Evolutionary conservation across 2,888 invertebrate species (phyloP), one percentile per base, ranked within the genome.

Genomic region (Caradrina clavipalpis): DNA sequence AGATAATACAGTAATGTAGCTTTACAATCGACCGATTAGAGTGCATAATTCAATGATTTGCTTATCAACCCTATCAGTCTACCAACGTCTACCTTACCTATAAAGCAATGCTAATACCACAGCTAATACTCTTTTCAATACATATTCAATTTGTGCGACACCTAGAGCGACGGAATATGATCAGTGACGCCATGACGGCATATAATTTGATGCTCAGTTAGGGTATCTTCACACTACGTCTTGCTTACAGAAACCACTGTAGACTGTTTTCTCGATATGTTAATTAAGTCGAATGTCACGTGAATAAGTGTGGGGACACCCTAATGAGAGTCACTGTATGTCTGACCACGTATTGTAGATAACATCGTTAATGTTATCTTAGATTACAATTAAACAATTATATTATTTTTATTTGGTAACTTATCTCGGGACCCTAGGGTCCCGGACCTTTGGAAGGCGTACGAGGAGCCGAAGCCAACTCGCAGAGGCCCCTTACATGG

Each of bases 41-140:
- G 21, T 47, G 47, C 47, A 71, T 49, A 54, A 47, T 51, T 64
- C n/a, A 64, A 64, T 35, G 47, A 49, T 72, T 55, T 31, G 42
- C 31, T 70, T 70, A 70, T 70, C 69, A 21, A 26, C 39, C 53
- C 47, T 49, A 71, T 71, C 69, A 31, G 39, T 69, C 47, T 39
- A 19, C 47, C 22, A 54, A 11, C 63, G 22, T 49, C n/a, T 35
- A 42, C 21, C 51, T 13, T 35, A 42, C 21, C 51, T 13, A 66
- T 64, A 42, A 45, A 64, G 65, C n/a, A 11, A 45, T 5, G 66
- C 17, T 65, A 45, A 66, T 65, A 22, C 31, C 45, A n/a, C 31
- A 2, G 66, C 17, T 65, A 45, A 66, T 65, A 22, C 31, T 35
- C n/a, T 67, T 53, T 31, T 13, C 31, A 22, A 55, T 55, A 62